Percentiles rank a stretch among this genome's conserved stretches.
phyloP scores from a whole-genome alignment of 2,888 invertebrate species.

The Drosophila austrosaltans region DNA sequence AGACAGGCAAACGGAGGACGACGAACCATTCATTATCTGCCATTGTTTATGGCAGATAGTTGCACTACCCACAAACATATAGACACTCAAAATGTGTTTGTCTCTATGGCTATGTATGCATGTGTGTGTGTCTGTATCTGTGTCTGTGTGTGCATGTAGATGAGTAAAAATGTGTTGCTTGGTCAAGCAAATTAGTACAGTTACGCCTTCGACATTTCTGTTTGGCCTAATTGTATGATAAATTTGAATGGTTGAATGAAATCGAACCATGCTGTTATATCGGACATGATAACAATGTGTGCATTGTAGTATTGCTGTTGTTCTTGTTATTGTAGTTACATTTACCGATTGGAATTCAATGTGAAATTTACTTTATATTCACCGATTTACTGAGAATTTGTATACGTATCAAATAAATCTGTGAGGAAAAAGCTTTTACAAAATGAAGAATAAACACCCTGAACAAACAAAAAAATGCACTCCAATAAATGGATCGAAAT shows the following conservation, averaged over 20 bases:
- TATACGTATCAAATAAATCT: too few relatives aligned
- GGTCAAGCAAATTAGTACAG: conserved; percentile 11
- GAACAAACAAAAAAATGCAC: too few relatives aligned
- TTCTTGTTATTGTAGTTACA: too few relatives aligned
- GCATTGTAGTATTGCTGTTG: neutral
- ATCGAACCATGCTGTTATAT: conserved; percentile 2
- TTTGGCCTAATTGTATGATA: conserved; percentile 10
- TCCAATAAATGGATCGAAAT: too few relatives aligned
- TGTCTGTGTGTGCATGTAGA: conserved; percentile 4
- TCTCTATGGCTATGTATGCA: neutral
- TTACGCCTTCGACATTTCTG: conserved; percentile 15
- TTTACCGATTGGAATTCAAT: too few relatives aligned
- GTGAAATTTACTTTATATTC: too few relatives aligned
- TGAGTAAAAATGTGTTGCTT: conserved; percentile 2
- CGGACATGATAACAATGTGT: neutral
- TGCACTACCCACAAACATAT: neutral
- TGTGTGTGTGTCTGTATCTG: conserved; percentile 1
- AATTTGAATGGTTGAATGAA: conserved; percentile 7
- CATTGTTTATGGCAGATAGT: conserved; percentile 9
- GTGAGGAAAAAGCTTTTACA: too few relatives aligned
- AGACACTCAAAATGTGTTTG: too few relatives aligned
- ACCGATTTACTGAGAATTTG: too few relatives aligned
- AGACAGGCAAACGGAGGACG: conserved; percentile 3
- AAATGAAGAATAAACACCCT: too few relatives aligned
- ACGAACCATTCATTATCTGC: conserved; percentile 11